These are phyloP conservation scores for Coccyzus lansbergi DNA, from an alignment of 2,797 vertebrate genomes.

Conservation along the genomic window DNA sequence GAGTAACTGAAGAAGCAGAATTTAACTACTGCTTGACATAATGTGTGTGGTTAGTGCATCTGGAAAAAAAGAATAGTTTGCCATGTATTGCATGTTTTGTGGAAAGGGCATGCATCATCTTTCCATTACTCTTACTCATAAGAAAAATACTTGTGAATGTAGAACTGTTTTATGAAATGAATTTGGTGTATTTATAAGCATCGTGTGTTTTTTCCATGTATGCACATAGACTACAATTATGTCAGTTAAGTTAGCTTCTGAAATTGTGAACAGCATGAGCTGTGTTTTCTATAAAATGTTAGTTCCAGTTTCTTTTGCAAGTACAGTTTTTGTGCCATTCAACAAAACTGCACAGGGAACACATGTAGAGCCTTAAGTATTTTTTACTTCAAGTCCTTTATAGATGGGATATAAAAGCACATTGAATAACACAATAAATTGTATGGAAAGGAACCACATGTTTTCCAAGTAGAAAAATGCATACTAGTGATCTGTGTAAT, in stretches of 20 bases:
- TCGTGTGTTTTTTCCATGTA: background rate
- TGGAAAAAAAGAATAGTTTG: background rate
- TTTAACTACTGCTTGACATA: background rate
- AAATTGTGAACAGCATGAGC: background rate
- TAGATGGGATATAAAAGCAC: background rate
- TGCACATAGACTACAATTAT: background rate
- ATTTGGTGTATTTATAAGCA: background rate
- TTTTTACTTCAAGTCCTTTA: constrained; percentile 20
- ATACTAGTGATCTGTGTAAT: background rate
- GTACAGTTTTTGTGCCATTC: background rate
- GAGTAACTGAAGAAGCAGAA: background rate
- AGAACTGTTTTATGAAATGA: background rate
- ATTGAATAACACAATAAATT: background rate
- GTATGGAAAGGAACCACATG: background rate
- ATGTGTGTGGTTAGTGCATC: background rate
- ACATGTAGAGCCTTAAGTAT: background rate
- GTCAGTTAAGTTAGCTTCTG: background rate
- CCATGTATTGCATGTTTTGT: background rate
- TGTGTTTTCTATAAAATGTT: constrained; percentile 20
- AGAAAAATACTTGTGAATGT: background rate
- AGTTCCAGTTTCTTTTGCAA: background rate
- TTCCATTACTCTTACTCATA: background rate
- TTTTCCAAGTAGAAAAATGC: background rate
- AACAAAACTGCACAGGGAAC: background rate
- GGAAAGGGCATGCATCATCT: background rate